phyloP scores from a whole-genome alignment of 2,888 invertebrate species.

The Ectemnius lituratus region DNA sequence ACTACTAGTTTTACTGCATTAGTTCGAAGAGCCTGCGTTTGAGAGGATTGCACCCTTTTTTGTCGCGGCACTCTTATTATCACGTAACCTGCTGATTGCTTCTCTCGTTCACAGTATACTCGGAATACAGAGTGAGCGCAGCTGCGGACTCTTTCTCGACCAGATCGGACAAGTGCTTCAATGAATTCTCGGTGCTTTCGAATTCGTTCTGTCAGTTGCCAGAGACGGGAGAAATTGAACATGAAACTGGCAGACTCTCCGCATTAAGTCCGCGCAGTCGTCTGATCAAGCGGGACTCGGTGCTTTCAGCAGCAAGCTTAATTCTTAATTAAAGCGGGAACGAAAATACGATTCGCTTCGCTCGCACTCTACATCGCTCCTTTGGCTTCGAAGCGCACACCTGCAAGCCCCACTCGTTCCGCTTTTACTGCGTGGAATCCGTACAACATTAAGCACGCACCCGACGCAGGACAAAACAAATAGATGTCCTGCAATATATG shows the following conservation, averaged over 20 bases:
- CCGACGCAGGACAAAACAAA: slow-evolving; percentile 67
- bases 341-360: slow-evolving; percentile 65
- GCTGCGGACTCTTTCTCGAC: no score
- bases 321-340: slow-evolving; percentile 70
- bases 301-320: slow-evolving; percentile 50
- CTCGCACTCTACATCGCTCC: slow-evolving; percentile 60
- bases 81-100: no score
- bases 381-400: slow-evolving; percentile 61
- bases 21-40: no score
- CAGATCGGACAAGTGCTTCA: no score
- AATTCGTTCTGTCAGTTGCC: slow-evolving; percentile 27
- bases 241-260: neutral
- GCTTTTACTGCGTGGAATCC: slow-evolving; percentile 64
- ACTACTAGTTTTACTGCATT: no score
- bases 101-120: no score
- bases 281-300: neutral
- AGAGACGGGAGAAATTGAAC: slow-evolving; percentile 26
- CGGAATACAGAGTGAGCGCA: no score
- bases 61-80: no score
- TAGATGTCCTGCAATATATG: slow-evolving; percentile 59
- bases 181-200: neutral
- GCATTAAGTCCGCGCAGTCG: neutral
- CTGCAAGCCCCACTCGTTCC: slow-evolving; percentile 61
- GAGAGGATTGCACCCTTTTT: no score
- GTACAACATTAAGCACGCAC: slow-evolving; percentile 60